Conservation (phyloP, 2,113 vertebrate genomes). For the Petrocephalus microphthalmus region DNA sequence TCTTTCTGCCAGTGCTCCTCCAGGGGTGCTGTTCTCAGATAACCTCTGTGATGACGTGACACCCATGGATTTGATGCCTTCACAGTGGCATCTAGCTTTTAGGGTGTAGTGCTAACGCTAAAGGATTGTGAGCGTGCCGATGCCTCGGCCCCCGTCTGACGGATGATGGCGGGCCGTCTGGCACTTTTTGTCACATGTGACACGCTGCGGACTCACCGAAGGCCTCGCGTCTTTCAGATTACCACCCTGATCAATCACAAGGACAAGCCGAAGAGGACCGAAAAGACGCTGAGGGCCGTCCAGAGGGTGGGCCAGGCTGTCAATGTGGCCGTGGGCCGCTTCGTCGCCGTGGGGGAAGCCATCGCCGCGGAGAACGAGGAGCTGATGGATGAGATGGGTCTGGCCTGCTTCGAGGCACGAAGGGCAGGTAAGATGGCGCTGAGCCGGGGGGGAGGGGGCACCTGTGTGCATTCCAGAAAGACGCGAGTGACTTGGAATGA, state of each 20-base stretch:
- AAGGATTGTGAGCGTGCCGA: not conserved
- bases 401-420: slow-evolving; percentile 87
- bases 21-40: not conserved
- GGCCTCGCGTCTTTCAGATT: slow-evolving; percentile 66
- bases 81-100: not conserved
- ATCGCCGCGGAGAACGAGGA: slow-evolving; percentile 91
- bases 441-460: not conserved
- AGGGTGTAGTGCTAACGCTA: not conserved
- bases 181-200: not conserved
- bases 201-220: not conserved
- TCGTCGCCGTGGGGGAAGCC: slow-evolving; percentile 91
- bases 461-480: not conserved
- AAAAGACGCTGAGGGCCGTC: slow-evolving; percentile 86
- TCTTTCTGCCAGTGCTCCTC: not conserved
- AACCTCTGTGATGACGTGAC: not conserved
- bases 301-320: slow-evolving; percentile 92
- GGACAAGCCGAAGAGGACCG: slow-evolving; percentile 90
- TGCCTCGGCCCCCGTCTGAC: not conserved
- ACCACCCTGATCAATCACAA: slow-evolving; percentile 97
- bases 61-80: not conserved
- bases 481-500: not conserved
- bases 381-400: slow-evolving; percentile 89
- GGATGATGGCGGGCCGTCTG: not conserved
- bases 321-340: slow-evolving; percentile 85
- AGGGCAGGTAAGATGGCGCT: slow-evolving; percentile 70